Base-by-base conservation (phyloP, 2,797 vertebrate species). In the Eleutherodactylus coqui region DNA sequence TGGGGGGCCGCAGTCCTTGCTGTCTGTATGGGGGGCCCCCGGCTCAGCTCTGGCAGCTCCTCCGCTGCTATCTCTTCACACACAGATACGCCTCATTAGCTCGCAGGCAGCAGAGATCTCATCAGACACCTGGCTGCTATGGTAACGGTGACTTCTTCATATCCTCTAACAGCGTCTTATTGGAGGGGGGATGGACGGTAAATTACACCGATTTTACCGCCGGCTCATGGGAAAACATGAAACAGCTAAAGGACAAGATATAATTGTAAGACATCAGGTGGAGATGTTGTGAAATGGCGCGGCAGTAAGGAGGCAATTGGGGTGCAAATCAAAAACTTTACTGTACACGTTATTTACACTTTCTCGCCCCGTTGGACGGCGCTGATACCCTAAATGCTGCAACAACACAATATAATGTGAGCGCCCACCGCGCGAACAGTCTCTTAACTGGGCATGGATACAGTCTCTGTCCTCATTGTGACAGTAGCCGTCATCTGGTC, bases 81-180 rank as follows among this genome's bases (percentile, higher is more conserved):
- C 73, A n/a, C 21, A 5, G 72, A 49, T 58, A 27, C 4, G 34
- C 62, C 75, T 78, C 83, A 85, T 85, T 79, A 72, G 60, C 55
- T 77, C 53, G 55, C 58, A 62, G 51, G 49, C 67, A 43, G 67
- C 38, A 21, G 19, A 70, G 36, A 83, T 16, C 53, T 38, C 69
- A 75, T 43, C 34, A 84, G 75, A 32, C 75, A 85, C 83, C 83
- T 85, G 83, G 83, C 38, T 85, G 75, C 83, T 45, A 85, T 85
- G 83, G 75, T 21, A 85, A 85, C 83, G 21, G 21, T 43, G 83
- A 51, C 72, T 78, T 78, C 10, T 38, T 51, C 62, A 69, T 32
- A 29, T 77, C 77, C 47, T 36, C 29, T 58, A 49, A 49, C 43
- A 49, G 45, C 43, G n/a, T 34, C 36, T 21, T 75, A 70, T 21